Evolutionary conservation across 2,888 invertebrate genomes (phyloP).

Genomic region (Hydraecia micacea): DNA sequence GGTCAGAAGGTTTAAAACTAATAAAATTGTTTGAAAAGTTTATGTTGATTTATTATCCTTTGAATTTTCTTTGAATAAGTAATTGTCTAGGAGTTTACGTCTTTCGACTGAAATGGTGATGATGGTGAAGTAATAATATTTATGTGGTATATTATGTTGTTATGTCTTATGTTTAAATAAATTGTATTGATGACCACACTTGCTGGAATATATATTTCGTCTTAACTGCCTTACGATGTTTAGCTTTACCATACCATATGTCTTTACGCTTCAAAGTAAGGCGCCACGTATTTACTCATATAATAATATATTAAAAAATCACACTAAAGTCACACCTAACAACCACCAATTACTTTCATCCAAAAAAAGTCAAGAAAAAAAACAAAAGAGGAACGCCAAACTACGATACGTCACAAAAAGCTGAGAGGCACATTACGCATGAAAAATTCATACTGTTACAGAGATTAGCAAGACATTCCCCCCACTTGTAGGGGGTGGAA

Average conservation of each 20-base stretch:
- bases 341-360: conserved; percentile 4
- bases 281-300: not conserved
- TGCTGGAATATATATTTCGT: not conserved
- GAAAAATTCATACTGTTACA: conserved; percentile 71
- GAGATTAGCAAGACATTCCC: conserved; percentile 70
- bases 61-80: not conserved
- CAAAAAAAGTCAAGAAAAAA: not conserved
- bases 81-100: not conserved
- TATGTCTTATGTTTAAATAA: not conserved
- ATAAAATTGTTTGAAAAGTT: conserved; percentile 15
- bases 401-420: conserved; percentile 57
- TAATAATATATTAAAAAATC: not conserved
- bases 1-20: conserved; percentile 18
- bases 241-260: not conserved
- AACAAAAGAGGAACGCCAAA: conserved; percentile 40
- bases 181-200: not conserved
- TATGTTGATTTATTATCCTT: conserved; percentile 5
- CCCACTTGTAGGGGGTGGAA: conserved; percentile 55
- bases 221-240: not conserved
- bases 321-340: not conserved
- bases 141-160: too few relatives aligned
- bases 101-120: not conserved
- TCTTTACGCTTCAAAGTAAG: not conserved
- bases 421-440: conserved; percentile 62
- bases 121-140: not conserved